Evolutionary conservation across 2,113 vertebrate genomes (phyloP).

Genomic region (Sigmodon hispidus): DNA sequence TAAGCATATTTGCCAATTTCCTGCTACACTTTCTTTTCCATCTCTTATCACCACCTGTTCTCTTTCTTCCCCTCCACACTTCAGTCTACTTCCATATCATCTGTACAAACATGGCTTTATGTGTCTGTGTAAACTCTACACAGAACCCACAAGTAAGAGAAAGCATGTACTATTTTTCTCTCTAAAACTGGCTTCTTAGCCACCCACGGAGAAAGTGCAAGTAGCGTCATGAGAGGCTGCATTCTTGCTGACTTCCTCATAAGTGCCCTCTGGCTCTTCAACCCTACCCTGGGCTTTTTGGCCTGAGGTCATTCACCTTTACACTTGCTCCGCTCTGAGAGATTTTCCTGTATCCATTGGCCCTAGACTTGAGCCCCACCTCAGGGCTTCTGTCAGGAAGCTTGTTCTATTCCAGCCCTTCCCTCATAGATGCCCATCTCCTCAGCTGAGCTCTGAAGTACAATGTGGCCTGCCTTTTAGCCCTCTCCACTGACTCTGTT

Average conservation of each 20-base stretch:
- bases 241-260: neutral
- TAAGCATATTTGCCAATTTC: neutral
- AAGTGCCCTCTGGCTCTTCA: neutral
- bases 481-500: neutral
- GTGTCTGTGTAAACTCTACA: neutral
- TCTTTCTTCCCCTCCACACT: neutral
- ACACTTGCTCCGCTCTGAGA: neutral
- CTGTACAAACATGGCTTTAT: too few relatives aligned
- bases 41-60: neutral
- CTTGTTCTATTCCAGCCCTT: neutral
- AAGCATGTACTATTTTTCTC: too few relatives aligned
- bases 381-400: neutral
- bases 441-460: neutral
- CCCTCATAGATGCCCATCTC: neutral
- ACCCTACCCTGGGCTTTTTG: neutral
- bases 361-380: too few relatives aligned
- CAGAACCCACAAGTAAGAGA: neutral
- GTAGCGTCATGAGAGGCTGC: neutral
- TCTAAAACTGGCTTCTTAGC: neutral
- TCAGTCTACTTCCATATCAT: too few relatives aligned
- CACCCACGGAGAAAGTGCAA: neutral
- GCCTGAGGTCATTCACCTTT: neutral
- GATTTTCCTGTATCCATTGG: too few relatives aligned
- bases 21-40: neutral
- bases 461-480: neutral